Conservation (phyloP, 1,140 invertebrate genomes). For the Sycobia sp. region DNA sequence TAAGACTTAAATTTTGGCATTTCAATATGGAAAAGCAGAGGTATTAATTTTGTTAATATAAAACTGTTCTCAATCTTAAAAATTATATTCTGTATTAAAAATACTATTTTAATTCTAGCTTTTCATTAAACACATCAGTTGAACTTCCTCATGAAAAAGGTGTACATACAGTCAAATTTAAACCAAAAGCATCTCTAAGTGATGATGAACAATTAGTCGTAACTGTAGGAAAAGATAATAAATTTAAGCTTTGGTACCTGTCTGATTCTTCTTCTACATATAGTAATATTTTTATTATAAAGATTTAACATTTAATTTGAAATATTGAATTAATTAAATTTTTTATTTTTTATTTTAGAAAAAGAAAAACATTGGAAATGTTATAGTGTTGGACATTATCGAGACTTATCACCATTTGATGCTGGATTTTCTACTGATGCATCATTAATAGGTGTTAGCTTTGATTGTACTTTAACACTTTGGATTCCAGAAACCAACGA, state of each 20-base stretch:
- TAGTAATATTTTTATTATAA: constrained; percentile 3
- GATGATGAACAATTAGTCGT: constrained; percentile 63
- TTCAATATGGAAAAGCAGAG: constrained; percentile 68
- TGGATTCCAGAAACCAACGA: constrained; percentile 68
- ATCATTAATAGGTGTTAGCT: constrained; percentile 75
- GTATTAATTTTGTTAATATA: constrained; percentile 53
- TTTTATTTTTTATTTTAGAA: constrained; percentile 49
- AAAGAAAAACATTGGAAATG: constrained; percentile 70
- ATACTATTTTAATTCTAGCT: constrained; percentile 61
- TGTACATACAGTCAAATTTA: constrained; percentile 69
- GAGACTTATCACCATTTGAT: constrained; percentile 63
- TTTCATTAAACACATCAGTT: constrained; percentile 73
- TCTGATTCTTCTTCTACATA: constrained; percentile 46
- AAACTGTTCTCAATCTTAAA: constrained; percentile 10
- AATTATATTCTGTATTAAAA: neutral
- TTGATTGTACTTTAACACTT: constrained; percentile 72
- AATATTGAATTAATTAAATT: constrained; percentile 6
- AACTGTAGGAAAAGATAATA: constrained; percentile 71
- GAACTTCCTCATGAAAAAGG: constrained; percentile 73
- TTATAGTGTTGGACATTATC: constrained; percentile 69
- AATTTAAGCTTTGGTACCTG: constrained; percentile 77
- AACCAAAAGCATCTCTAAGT: constrained; percentile 59
- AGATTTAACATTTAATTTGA: neutral
- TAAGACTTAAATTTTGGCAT: constrained; percentile 81
- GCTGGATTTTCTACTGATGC: constrained; percentile 77